phyloP scores from a whole-genome alignment of 2,888 invertebrate species.

The Strigamia transsilvanica region DNA sequence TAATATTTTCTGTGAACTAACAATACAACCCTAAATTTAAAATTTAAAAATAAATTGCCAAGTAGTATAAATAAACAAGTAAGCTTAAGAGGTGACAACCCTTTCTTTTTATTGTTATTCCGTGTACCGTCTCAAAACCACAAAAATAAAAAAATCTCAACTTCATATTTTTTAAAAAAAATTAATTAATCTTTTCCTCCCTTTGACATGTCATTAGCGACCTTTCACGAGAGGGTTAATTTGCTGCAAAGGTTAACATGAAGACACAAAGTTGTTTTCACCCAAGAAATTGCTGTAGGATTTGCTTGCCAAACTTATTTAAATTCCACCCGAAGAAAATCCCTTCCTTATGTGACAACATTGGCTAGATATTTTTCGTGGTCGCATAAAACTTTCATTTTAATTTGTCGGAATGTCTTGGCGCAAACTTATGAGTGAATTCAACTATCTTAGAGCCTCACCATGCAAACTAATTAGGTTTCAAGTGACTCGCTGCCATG shows the following conservation, averaged over 20 bases:
- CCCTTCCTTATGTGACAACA: background rate
- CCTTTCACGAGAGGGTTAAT: slow-evolving; percentile 8
- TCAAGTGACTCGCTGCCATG: slow-evolving; percentile 40
- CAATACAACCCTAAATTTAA: too few species aligned
- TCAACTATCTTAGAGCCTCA: background rate
- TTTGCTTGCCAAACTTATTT: slow-evolving; percentile 14
- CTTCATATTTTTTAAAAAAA: background rate
- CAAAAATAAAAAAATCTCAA: background rate
- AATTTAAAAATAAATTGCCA: too few species aligned
- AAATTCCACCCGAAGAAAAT: slow-evolving; percentile 7
- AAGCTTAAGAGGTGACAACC: too few species aligned
- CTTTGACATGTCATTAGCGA: slow-evolving; percentile 15
- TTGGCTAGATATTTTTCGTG: slow-evolving; percentile 26
- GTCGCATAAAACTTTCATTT: slow-evolving; percentile 47
- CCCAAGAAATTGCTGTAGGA: slow-evolving; percentile 10
- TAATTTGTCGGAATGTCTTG: slow-evolving; percentile 35
- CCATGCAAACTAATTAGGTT: slow-evolving; percentile 47
- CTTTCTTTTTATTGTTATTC: too few species aligned
- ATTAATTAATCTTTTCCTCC: background rate
- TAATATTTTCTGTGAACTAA: too few species aligned
- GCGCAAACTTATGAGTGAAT: slow-evolving; percentile 17
- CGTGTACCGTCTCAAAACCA: too few species aligned
- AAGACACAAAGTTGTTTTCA: slow-evolving; percentile 3
- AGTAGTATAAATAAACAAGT: too few species aligned
- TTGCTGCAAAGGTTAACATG: slow-evolving; percentile 14